phyloP scores from a whole-genome alignment of 2,888 invertebrate species.

The Harpalus rufipes region DNA sequence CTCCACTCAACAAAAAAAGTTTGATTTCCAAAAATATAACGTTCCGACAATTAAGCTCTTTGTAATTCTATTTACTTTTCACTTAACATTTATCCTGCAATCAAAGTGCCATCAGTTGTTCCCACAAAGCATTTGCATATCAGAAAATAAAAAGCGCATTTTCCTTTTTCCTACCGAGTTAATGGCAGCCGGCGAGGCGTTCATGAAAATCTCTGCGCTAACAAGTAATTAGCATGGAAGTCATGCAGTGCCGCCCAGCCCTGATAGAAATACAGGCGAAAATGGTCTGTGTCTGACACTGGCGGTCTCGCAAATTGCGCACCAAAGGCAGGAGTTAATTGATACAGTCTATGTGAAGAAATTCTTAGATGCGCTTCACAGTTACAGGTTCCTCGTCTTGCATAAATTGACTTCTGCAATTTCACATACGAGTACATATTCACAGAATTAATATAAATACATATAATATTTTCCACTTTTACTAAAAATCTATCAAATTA shows the following conservation, averaged over 20 bases:
- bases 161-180: slow-evolving; percentile 25
- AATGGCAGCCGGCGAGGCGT: slow-evolving; percentile 6
- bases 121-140: slow-evolving; percentile 27
- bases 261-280: too few species aligned
- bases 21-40: neutral
- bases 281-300: slow-evolving; percentile 12
- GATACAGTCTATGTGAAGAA: slow-evolving; percentile 24
- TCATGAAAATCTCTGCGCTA: slow-evolving; percentile 36
- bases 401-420: too few species aligned
- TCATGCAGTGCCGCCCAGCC: slow-evolving; percentile 4
- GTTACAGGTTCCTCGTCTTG: neutral
- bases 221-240: slow-evolving; percentile 48
- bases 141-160: slow-evolving; percentile 12
- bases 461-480: too few species aligned
- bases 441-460: too few species aligned
- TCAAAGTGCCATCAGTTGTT: slow-evolving; percentile 27
- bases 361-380: slow-evolving; percentile 25
- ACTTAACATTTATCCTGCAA: neutral
- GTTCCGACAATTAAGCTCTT: neutral
- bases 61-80: slow-evolving; percentile 2
- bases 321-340: slow-evolving; percentile 13
- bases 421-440: too few species aligned
- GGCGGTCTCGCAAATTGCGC: neutral
- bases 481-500: too few species aligned
- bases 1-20: neutral